Base-by-base conservation (phyloP, 2,113 vertebrate genomes). In the Taurulus bubalis region DNA sequence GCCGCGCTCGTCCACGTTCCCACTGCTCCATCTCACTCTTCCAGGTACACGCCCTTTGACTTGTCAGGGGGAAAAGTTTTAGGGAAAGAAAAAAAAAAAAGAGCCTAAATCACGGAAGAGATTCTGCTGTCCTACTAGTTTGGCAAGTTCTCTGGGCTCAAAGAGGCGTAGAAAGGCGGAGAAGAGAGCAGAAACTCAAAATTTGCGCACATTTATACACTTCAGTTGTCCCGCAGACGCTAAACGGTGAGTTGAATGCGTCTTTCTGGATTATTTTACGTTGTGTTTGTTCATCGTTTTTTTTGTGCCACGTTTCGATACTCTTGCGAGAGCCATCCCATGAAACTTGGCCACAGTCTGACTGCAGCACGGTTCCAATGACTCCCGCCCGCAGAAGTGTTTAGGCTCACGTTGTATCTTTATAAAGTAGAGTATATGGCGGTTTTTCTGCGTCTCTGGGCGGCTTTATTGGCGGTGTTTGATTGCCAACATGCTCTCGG, bases 21-120 rank as follows among this genome's bases (percentile, higher is more conserved):
- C 87, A 69, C 8, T 72, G 77, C 71, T 87, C 75, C 84, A 87
- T 88, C 80, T 75, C 86, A 32, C 79, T 90, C 85, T 84, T 79
- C 90, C 92, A 93, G 89, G 94, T 94, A 92, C 94, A 95, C 95
- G 95, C 95, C 95, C 94, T 95, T 94, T 94, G 92, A 93, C 91
- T 94, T 94, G 94, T 94, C 88, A 93, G 85, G 90, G 91, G 76
- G 83, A 85, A 91, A 92, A 90, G 74, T 90, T 94, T 87, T 89
- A 83, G 88, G 86, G 85, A 75, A 84, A 82, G 77, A 85, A 88
- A 79, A 78, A 86, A 85, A 90, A 82, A 90, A 87, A 90, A 8
- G 18, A 20, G 18, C 49, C 75, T 71, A 93, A 95, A 94, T 95
- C 94, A 94, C 94, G 95, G 95, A 96, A 96, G 95, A 95, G 93